Evolutionary conservation across 2,888 invertebrate genomes (phyloP).

Genomic region (Zele albiditarsus): DNA sequence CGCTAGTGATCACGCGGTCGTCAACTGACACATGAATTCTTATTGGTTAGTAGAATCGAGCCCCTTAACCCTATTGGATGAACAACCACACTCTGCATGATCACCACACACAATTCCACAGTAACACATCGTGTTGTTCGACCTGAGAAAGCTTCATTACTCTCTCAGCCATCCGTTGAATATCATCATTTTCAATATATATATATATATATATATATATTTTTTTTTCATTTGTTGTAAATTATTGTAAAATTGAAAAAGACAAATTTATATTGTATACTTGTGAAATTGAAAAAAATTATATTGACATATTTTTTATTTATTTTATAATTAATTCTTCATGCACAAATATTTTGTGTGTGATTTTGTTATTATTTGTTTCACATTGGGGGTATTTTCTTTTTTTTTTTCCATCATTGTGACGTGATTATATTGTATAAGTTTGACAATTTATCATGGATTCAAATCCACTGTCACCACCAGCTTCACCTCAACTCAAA

Average conservation of each 20-base stretch:
- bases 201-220: too few species aligned
- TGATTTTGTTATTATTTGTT: background rate
- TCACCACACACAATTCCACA: constrained; percentile 73
- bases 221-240: constrained; percentile 1
- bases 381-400: constrained; percentile 9
- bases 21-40: constrained; percentile 79
- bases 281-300: background rate
- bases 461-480: constrained; percentile 64
- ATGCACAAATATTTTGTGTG: background rate
- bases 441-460: constrained; percentile 54
- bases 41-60: constrained; percentile 82
- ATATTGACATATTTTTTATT: background rate
- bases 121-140: constrained; percentile 61
- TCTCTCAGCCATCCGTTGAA: constrained; percentile 59
- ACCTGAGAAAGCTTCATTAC: constrained; percentile 69
- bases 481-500: constrained; percentile 68
- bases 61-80: constrained; percentile 80
- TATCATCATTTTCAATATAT: constrained; percentile 47
- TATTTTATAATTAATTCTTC: background rate
- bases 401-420: constrained; percentile 5
- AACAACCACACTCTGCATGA: constrained; percentile 67
- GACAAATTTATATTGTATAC: background rate
- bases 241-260: background rate
- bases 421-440: background rate
- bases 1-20: constrained; percentile 83